A percentile compares a stretch with the other conserved stretches of the same genome.
phyloP scores from a whole-genome alignment of 1,140 invertebrate genomes.

The Adelges cooleyi region DNA sequence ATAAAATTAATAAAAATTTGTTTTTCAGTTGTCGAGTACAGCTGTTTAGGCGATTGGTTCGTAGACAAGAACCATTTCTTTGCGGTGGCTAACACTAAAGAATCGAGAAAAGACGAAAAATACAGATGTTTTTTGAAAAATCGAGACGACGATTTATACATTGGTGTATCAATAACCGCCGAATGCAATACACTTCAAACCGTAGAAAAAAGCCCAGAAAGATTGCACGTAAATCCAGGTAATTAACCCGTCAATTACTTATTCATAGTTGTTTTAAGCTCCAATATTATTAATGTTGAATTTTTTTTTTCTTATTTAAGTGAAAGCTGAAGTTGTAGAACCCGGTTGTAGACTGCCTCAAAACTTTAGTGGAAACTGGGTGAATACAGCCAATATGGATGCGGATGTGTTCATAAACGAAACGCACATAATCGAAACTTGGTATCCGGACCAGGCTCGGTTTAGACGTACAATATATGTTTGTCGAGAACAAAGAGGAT shows the following conservation, averaged over 20 bases:
- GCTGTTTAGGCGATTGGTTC: slow-evolving; percentile 90
- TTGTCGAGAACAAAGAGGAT: slow-evolving; percentile 79
- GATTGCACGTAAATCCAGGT: slow-evolving; percentile 74
- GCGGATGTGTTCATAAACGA: slow-evolving; percentile 88
- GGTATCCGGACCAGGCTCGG: slow-evolving; percentile 78
- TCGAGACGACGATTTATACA: slow-evolving; percentile 81
- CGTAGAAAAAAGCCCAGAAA: slow-evolving; percentile 82
- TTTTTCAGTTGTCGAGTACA: slow-evolving; percentile 70
- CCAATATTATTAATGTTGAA: neutral
- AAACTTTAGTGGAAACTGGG: slow-evolving; percentile 90
- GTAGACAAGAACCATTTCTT: slow-evolving; percentile 91
- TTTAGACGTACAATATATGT: slow-evolving; percentile 84
- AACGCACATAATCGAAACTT: slow-evolving; percentile 91
- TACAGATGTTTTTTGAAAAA: slow-evolving; percentile 88
- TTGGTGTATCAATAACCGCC: slow-evolving; percentile 81
- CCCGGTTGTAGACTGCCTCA: slow-evolving; percentile 83
- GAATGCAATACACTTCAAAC: slow-evolving; percentile 86
- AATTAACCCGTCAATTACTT: slow-evolving; percentile 34
- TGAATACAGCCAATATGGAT: slow-evolving; percentile 92
- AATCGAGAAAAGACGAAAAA: slow-evolving; percentile 85
- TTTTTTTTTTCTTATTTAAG: slow-evolving; percentile 40
- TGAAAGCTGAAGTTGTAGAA: slow-evolving; percentile 71
- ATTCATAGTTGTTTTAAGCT: slow-evolving; percentile 33
- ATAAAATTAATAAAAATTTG: slow-evolving; percentile 17
- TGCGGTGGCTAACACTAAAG: slow-evolving; percentile 86